Conservation (phyloP, 2,797 vertebrate species). For the Eulemur mongoz region DNA sequence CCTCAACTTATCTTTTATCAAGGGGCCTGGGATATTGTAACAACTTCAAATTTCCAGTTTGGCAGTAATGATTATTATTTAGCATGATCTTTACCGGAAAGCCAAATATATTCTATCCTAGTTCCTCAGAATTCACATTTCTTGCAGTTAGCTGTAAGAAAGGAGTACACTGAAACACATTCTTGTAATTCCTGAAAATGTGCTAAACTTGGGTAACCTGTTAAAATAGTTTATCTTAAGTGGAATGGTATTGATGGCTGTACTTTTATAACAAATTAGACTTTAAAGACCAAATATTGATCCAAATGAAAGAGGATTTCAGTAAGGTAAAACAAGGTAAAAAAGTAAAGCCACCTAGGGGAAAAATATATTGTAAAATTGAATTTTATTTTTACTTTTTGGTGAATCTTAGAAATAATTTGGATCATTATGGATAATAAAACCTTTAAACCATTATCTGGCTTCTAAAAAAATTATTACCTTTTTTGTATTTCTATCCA, state of each 20-base stretch:
- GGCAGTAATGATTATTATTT: constrained; percentile 10
- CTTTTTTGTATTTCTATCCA: constrained; percentile 41
- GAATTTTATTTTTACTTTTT: constrained; percentile 56
- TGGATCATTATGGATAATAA: constrained; percentile 36
- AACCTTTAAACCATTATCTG: background rate
- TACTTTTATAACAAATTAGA: constrained; percentile 46
- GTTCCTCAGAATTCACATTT: constrained; percentile 54
- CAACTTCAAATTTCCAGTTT: constrained; percentile 58
- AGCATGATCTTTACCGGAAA: constrained; percentile 52
- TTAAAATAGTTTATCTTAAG: constrained; percentile 27
- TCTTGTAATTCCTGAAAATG: constrained; percentile 34
- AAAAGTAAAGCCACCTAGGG: background rate
- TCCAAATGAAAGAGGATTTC: constrained; percentile 50
- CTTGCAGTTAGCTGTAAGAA: constrained; percentile 55
- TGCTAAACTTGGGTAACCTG: background rate
- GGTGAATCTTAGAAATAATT: constrained; percentile 37
- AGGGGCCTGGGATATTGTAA: background rate
- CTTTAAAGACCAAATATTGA: constrained; percentile 25
- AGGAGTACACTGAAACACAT: constrained; percentile 11
- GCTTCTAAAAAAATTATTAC: background rate
- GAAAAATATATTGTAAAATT: constrained; percentile 4
- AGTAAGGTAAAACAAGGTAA: constrained; percentile 30
- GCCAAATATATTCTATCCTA: constrained; percentile 35
- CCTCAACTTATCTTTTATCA: constrained; percentile 55
- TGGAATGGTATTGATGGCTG: constrained; percentile 32